Conservation (phyloP, 2,113 vertebrate species). For the Planiliza haematocheilus region DNA sequence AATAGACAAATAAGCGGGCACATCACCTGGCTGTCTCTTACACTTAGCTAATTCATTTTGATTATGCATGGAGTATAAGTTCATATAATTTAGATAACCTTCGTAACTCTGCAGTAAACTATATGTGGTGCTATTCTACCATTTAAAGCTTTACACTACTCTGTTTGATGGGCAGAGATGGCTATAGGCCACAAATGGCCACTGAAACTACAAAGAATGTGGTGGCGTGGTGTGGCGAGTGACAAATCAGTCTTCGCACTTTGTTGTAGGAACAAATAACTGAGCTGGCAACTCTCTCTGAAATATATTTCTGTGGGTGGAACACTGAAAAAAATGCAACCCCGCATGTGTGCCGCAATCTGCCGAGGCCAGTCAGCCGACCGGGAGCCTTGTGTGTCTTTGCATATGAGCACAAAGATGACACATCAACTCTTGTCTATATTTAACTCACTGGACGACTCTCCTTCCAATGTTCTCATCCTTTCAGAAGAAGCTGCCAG, state of each 20-base stretch:
- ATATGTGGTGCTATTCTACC: constrained; percentile 6
- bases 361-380: constrained; percentile 57
- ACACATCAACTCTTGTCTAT: constrained; percentile 75
- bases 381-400: constrained; percentile 60
- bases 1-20: background rate
- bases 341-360: constrained; percentile 49
- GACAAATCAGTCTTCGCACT: constrained; percentile 42
- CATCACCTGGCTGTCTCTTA: background rate
- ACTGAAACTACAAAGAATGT: constrained; percentile 43
- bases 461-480: constrained; percentile 72
- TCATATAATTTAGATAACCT: background rate
- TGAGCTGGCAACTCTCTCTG: constrained; percentile 17
- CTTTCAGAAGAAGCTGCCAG: constrained; percentile 69
- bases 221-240: too few species aligned
- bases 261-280: constrained; percentile 59
- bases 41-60: constrained; percentile 8
- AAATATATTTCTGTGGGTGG: constrained; percentile 57
- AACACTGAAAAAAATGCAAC: constrained; percentile 44
- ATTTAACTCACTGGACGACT: constrained; percentile 75
- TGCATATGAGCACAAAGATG: constrained; percentile 63
- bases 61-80: background rate
- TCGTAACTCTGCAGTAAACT: constrained; percentile 1
- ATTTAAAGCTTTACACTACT: constrained; percentile 18
- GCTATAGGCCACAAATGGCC: constrained; percentile 32
- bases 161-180: constrained; percentile 23